These are phyloP conservation scores for Byasa hedistus DNA, from an alignment of 2,888 invertebrate genomes.

Conservation along the genomic window DNA sequence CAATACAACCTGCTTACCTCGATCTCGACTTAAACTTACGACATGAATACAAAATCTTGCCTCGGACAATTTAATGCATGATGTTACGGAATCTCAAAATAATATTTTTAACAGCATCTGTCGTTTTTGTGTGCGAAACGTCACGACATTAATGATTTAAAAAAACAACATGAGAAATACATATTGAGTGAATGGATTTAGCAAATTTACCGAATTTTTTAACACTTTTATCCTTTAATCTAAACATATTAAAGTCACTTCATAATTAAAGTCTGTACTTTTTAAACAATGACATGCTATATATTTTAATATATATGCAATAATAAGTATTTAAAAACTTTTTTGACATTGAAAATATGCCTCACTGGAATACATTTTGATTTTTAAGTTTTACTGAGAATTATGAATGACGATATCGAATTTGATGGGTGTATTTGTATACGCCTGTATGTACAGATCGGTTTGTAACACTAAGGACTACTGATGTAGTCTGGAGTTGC, in stretches of 20 bases:
- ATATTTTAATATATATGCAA: not conserved
- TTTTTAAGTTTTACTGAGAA: not conserved
- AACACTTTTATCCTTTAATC: no score
- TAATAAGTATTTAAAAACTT: not conserved
- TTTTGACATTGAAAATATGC: not conserved
- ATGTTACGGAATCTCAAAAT: not conserved
- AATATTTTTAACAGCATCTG: not conserved
- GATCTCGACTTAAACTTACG: no score
- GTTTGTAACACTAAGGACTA: conserved; percentile 9
- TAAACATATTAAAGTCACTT: no score
- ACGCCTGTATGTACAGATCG: conserved; percentile 19
- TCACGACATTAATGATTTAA: no score
- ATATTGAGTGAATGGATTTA: no score
- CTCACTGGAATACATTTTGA: no score
- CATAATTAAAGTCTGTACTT: no score
- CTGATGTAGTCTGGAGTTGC: conserved; percentile 11
- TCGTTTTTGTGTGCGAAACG: not conserved
- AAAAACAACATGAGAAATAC: no score
- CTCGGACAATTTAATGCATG: not conserved
- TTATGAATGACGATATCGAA: conserved; percentile 28
- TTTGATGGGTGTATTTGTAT: conserved; percentile 4
- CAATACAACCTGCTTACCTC: conserved; percentile 1
- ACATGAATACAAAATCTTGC: not conserved
- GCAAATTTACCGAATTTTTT: no score
- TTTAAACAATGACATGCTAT: no score